phyloP scores from a whole-genome alignment of 2,888 invertebrate species.

The Hyposoter dolosus region DNA sequence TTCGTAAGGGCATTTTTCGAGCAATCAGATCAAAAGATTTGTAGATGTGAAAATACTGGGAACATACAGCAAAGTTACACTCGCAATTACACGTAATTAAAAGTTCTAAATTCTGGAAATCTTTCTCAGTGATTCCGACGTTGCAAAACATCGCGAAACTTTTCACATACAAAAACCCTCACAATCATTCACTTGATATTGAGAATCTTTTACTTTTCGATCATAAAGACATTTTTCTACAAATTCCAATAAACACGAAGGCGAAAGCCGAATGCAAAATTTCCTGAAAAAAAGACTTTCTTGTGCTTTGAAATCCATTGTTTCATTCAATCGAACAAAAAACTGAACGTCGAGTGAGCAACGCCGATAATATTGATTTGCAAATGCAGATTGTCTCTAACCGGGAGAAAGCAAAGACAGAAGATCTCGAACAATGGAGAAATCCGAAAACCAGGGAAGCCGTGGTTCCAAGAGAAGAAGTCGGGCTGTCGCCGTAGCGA shows the following conservation, averaged over 20 bases:
- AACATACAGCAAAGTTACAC: background rate
- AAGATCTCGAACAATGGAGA: constrained; percentile 72
- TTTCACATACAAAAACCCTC: background rate
- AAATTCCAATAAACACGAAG: background rate
- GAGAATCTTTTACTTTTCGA: background rate
- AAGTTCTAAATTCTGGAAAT: background rate
- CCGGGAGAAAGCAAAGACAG: background rate
- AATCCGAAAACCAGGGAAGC: constrained; percentile 72
- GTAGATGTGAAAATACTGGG: background rate
- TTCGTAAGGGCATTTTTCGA: background rate
- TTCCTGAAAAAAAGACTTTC: background rate
- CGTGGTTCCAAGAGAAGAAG: constrained; percentile 72
- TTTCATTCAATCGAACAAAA: background rate
- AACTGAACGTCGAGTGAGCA: background rate
- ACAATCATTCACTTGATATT: background rate
- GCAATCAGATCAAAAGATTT: background rate
- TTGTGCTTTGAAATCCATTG: background rate
- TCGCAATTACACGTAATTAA: background rate
- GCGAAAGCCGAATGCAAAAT: background rate
- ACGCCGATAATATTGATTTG: background rate
- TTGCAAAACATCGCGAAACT: background rate
- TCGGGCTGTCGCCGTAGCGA: constrained; percentile 58
- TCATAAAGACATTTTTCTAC: background rate
- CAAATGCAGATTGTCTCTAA: background rate
- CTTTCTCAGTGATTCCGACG: background rate